A percentile compares a stretch with the other conserved stretches of the same genome.
phyloP scores from a whole-genome alignment of 1,140 invertebrate genomes.

The Papilio polytes region DNA sequence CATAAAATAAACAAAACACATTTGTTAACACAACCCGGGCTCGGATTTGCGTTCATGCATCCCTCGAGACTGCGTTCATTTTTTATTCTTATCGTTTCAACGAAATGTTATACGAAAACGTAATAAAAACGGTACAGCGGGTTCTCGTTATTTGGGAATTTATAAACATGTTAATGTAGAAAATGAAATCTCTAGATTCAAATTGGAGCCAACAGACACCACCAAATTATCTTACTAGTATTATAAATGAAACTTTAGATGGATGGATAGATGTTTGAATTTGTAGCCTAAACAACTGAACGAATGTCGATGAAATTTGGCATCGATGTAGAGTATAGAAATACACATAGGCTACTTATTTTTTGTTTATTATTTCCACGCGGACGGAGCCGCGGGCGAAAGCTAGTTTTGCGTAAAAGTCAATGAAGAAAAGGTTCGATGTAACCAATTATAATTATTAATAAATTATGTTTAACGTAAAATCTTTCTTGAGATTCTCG shows the following conservation, averaged over 20 bases:
- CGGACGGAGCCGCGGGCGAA: too few species aligned
- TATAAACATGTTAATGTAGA: neutral
- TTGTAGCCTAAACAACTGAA: too few species aligned
- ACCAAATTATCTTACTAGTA: too few species aligned
- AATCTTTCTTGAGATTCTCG: neutral
- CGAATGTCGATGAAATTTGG: too few species aligned
- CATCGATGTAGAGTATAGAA: too few species aligned
- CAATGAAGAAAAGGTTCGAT: too few species aligned
- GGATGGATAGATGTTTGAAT: too few species aligned
- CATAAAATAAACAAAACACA: constrained; percentile 23
- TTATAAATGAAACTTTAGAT: too few species aligned
- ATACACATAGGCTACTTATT: too few species aligned
- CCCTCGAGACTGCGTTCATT: constrained; percentile 25
- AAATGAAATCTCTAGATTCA: neutral
- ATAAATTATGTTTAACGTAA: neutral
- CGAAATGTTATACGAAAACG: constrained; percentile 9
- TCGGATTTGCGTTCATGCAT: constrained; percentile 29
- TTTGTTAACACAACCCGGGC: neutral
- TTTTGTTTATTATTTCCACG: too few species aligned
- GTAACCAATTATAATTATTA: too few species aligned
- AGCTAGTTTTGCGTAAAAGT: too few species aligned
- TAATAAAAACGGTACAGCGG: constrained; percentile 2
- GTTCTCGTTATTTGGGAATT: neutral
- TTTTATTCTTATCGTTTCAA: constrained; percentile 21
- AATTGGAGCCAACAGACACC: neutral